Percentiles rank a stretch among this genome's conserved stretches.
phyloP scores from a whole-genome alignment of 2,113 vertebrate genomes.

The Oxyura jamaicensis region DNA sequence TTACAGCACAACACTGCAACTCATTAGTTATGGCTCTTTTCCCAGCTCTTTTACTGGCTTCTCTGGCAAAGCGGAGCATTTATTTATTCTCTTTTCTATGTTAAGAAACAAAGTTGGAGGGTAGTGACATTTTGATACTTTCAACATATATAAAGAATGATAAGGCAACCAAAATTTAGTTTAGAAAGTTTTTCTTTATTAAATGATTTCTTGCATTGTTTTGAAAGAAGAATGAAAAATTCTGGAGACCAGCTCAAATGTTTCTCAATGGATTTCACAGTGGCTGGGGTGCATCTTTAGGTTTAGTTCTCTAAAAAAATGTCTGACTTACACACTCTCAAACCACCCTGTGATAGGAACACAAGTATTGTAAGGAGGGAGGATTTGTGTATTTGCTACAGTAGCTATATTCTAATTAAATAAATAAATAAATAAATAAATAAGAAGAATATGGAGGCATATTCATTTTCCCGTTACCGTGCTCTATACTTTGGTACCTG shows the following conservation, averaged over 20 bases:
- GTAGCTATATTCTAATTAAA: neutral
- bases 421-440: neutral
- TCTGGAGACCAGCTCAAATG: neutral
- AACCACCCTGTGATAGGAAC: neutral
- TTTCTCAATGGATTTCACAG: neutral
- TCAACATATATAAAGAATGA: neutral
- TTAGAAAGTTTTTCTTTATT: neutral
- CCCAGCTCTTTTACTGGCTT: neutral
- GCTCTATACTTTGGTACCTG: neutral
- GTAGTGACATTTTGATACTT: neutral
- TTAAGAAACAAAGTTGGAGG: neutral
- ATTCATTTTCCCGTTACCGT: neutral
- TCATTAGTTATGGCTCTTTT: neutral
- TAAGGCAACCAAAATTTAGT: neutral
- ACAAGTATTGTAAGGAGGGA: neutral
- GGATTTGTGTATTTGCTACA: neutral
- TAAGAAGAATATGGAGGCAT: neutral
- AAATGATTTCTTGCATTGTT: neutral
- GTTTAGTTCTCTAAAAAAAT: neutral
- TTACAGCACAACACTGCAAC: neutral
- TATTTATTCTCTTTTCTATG: neutral
- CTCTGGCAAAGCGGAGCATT: neutral
- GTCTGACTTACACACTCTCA: accelerated
- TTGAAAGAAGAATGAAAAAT: neutral
- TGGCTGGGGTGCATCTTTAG: neutral